These are phyloP conservation scores for Doryteuthis pealeii DNA, from an alignment of 1,140 invertebrate species.

Conservation along the genomic window DNA sequence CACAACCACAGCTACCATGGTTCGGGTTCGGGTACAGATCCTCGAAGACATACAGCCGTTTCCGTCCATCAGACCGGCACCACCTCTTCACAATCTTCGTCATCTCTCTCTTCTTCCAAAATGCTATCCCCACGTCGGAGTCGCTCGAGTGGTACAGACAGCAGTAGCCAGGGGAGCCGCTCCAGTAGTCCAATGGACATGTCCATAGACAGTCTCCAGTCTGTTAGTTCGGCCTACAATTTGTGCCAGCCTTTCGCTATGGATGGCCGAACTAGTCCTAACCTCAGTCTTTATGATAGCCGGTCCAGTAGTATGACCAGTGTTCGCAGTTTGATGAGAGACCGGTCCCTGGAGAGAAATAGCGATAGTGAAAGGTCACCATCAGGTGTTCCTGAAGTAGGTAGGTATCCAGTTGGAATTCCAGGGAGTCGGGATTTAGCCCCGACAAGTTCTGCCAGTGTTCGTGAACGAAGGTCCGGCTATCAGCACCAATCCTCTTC, in stretches of 20 bases:
- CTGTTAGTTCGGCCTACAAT: conserved; percentile 35
- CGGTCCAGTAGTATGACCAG: conserved; percentile 37
- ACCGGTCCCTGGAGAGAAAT: conserved; percentile 46
- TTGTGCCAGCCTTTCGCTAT: conserved; percentile 18
- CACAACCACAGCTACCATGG: no score
- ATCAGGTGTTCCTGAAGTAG: conserved; percentile 6
- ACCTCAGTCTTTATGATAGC: conserved; percentile 19
- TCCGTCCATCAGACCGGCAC: conserved; percentile 20
- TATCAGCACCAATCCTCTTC: conserved; percentile 17
- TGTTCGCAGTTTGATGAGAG: conserved; percentile 37
- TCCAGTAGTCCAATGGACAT: conserved; percentile 39
- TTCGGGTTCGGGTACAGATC: no score
- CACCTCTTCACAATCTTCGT: background rate
- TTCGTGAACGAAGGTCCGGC: conserved; percentile 18
- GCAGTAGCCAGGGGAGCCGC: conserved; percentile 15
- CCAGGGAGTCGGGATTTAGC: background rate
- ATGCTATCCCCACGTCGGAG: conserved; percentile 15
- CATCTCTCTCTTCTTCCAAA: background rate
- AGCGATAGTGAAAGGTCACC: background rate
- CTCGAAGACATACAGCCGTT: conserved; percentile 20
- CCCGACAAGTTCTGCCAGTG: conserved; percentile 25
- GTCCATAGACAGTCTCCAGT: conserved; percentile 42
- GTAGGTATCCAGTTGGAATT: conserved; percentile 1
- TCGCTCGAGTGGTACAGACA: conserved; percentile 22
- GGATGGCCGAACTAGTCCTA: conserved; percentile 10